Conservation (phyloP, 2,797 vertebrate species). For the Crypturellus tataupa region DNA sequence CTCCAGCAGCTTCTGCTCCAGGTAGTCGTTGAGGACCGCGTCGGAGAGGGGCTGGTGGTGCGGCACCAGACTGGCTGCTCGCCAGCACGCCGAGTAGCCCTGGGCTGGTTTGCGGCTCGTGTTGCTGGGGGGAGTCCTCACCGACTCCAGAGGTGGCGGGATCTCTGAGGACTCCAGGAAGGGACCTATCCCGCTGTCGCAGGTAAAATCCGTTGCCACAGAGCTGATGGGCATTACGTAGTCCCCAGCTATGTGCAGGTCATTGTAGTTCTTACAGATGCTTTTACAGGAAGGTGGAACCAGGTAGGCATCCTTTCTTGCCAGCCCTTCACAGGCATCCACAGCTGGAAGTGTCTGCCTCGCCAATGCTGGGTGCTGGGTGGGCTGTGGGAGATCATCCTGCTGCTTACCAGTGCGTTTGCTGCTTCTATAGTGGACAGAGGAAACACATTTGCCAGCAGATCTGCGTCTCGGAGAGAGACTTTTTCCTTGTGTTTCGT, state of each 20-base stretch:
- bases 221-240: constrained; percentile 92
- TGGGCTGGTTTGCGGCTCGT: constrained; percentile 66
- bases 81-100: constrained; percentile 86
- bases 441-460: constrained; percentile 69
- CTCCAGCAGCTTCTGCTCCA: constrained; percentile 94
- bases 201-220: constrained; percentile 81
- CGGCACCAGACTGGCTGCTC: constrained; percentile 85
- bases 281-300: constrained; percentile 94
- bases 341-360: constrained; percentile 66
- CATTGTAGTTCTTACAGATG: constrained; percentile 95
- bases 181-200: constrained; percentile 82
- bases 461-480: constrained; percentile 78
- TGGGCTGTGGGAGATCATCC: constrained; percentile 50
- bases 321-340: constrained; percentile 74
- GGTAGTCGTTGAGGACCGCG: constrained; percentile 91
- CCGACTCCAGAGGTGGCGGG: constrained; percentile 83
- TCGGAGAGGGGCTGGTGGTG: constrained; percentile 93
- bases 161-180: constrained; percentile 93
- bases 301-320: constrained; percentile 87
- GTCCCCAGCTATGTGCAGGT: constrained; percentile 93
- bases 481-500: constrained; percentile 68
- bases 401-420: constrained; percentile 65
- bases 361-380: constrained; percentile 30
- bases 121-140: constrained; percentile 62
- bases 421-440: constrained; percentile 61